Evolutionary conservation across 2,888 invertebrate genomes (phyloP).

Genomic region (Drosophila dives): DNA sequence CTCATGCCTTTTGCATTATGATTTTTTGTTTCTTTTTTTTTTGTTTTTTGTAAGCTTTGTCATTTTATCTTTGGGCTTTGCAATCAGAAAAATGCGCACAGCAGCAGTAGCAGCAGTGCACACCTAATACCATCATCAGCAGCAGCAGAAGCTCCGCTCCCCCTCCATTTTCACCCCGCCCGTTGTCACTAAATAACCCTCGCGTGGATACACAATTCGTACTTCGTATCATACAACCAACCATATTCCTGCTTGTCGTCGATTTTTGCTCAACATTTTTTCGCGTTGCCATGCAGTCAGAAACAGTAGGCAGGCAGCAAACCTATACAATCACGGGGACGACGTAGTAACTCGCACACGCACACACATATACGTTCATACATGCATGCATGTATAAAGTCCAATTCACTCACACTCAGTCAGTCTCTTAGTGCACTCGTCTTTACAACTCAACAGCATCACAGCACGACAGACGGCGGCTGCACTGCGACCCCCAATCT

Average conservation of each 20-base stretch:
- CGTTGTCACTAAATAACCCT: constrained; percentile 17
- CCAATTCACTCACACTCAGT: constrained; percentile 16
- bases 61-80: constrained; percentile 67
- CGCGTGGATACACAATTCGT: constrained; percentile 23
- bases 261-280: constrained; percentile 50
- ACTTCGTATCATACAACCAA: constrained; percentile 27
- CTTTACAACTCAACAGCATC: constrained; percentile 69
- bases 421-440: constrained; percentile 47
- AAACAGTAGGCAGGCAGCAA: constrained; percentile 23
- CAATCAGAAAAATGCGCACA: constrained; percentile 58
- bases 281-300: constrained; percentile 50
- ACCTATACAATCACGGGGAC: constrained; percentile 17
- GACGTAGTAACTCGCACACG: constrained; percentile 5
- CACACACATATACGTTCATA: constrained; percentile 17
- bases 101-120: constrained; percentile 6
- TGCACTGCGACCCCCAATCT: constrained; percentile 68
- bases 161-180: neutral
- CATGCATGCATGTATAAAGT: constrained; percentile 1
- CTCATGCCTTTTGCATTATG: constrained; percentile 25
- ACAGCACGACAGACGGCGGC: constrained; percentile 32
- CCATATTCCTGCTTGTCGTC: constrained; percentile 53
- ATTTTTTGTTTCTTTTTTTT: neutral
- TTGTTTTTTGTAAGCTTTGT: constrained; percentile 48
- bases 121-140: constrained; percentile 41
- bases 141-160: constrained; percentile 14